Conservation (phyloP, 2,113 vertebrate species). For the Hippolais icterina region DNA sequence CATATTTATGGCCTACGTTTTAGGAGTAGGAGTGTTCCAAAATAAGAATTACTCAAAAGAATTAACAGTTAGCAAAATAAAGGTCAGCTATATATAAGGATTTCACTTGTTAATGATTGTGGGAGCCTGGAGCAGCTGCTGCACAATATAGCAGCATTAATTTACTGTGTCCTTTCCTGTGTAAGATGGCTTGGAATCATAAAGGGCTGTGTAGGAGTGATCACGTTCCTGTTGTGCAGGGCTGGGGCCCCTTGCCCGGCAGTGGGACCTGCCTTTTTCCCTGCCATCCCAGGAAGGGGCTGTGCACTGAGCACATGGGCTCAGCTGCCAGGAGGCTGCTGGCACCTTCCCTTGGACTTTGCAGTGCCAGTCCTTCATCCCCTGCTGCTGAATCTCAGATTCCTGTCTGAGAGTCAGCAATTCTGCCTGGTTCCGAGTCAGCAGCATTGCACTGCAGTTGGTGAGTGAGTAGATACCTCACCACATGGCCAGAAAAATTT, state of each 20-base stretch:
- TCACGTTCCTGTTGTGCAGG: neutral
- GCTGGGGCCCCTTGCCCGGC: neutral
- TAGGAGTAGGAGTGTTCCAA: neutral
- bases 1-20: neutral
- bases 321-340: neutral
- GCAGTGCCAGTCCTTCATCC: neutral
- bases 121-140: neutral
- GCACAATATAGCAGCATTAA: neutral
- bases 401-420: neutral
- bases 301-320: rapidly evolving
- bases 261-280: neutral
- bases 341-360: neutral
- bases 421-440: neutral
- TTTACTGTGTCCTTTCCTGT: neutral
- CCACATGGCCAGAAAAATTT: neutral
- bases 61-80: neutral
- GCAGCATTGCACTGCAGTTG: rapidly evolving
- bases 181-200: neutral
- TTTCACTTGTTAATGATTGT: neutral
- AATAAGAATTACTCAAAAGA: neutral
- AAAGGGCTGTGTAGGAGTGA: neutral
- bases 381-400: neutral
- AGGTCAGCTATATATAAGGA: neutral
- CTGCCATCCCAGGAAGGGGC: neutral
- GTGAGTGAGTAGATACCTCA: neutral